phyloP scores from a whole-genome alignment of 2,113 vertebrate genomes.

The Phocoena sinus region DNA sequence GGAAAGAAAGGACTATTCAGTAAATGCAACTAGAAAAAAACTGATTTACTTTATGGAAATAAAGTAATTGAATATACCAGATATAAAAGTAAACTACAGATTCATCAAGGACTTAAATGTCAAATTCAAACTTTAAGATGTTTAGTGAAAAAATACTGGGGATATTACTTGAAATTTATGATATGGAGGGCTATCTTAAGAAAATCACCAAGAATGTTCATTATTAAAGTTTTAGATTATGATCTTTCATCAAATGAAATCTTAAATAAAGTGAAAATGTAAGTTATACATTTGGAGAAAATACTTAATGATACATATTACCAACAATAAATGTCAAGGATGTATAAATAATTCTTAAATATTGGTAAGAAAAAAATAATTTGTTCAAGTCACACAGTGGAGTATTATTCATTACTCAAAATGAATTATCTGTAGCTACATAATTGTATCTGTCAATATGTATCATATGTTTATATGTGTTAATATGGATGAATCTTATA shows the following conservation, averaged over 20 bases:
- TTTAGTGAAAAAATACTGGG: neutral
- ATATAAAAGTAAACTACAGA: neutral
- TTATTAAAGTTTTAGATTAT: neutral
- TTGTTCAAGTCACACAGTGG: neutral
- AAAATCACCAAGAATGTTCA: neutral
- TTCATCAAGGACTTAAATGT: neutral
- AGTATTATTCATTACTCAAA: neutral
- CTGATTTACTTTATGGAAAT: neutral
- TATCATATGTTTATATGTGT: neutral
- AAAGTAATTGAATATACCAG: neutral
- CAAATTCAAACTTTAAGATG: neutral
- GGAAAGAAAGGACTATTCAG: neutral
- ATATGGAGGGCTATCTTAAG: neutral
- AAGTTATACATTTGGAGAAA: neutral
- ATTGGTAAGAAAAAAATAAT: neutral
- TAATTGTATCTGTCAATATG: neutral
- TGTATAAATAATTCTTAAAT: neutral
- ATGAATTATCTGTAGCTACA: neutral
- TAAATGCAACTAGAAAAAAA: neutral
- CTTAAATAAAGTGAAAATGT: neutral
- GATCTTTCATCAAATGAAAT: neutral
- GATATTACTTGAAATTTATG: neutral
- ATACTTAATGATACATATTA: neutral
- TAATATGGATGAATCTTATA: neutral
- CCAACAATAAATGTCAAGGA: neutral